Evolutionary conservation across 2,888 invertebrate species (phyloP).

Genomic region (Drosophila affinis): DNA sequence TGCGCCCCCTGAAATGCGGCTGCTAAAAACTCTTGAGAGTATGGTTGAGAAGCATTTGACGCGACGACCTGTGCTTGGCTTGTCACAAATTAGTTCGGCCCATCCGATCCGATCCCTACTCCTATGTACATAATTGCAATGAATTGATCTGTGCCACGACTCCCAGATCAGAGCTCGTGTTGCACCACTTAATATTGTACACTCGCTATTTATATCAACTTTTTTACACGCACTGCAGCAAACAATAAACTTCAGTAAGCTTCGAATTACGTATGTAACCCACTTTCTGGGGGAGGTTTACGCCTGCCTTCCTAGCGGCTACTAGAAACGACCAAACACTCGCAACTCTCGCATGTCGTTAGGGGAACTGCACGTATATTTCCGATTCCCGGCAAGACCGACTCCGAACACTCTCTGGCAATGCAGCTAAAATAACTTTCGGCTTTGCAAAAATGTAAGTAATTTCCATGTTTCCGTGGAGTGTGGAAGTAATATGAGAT

Average conservation of each 20-base stretch:
- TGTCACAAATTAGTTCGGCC: slow-evolving; percentile 10
- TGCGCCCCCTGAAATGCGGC: slow-evolving; percentile 89
- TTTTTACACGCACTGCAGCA: slow-evolving; percentile 49
- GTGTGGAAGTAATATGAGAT: slow-evolving; percentile 50
- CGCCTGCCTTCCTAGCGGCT: slow-evolving; percentile 32
- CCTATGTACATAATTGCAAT: slow-evolving; percentile 33
- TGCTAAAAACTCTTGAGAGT: slow-evolving; percentile 51
- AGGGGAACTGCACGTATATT: slow-evolving; percentile 39
- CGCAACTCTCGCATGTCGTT: slow-evolving; percentile 19
- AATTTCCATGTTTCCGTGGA: slow-evolving; percentile 29
- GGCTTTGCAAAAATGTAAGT: slow-evolving; percentile 55
- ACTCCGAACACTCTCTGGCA: slow-evolving; percentile 43
- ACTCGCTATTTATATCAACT: slow-evolving; percentile 66
- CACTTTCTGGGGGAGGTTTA: slow-evolving; percentile 47
- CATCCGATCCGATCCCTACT: slow-evolving; percentile 16
- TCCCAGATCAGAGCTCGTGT: slow-evolving; percentile 41
- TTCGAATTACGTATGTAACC: slow-evolving; percentile 60
- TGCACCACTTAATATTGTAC: slow-evolving; percentile 48
- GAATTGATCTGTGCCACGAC: slow-evolving; percentile 50
- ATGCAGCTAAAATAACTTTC: slow-evolving; percentile 62
- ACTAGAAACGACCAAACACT: slow-evolving; percentile 24
- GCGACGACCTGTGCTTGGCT: slow-evolving; percentile 16
- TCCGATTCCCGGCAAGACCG: slow-evolving; percentile 40
- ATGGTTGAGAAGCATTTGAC: slow-evolving; percentile 16
- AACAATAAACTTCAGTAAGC: slow-evolving; percentile 52